Evolutionary conservation across 2,888 invertebrate species (phyloP), one percentile per base, ranked within the genome.

Genomic region (Lacanobia wlatinum): DNA sequence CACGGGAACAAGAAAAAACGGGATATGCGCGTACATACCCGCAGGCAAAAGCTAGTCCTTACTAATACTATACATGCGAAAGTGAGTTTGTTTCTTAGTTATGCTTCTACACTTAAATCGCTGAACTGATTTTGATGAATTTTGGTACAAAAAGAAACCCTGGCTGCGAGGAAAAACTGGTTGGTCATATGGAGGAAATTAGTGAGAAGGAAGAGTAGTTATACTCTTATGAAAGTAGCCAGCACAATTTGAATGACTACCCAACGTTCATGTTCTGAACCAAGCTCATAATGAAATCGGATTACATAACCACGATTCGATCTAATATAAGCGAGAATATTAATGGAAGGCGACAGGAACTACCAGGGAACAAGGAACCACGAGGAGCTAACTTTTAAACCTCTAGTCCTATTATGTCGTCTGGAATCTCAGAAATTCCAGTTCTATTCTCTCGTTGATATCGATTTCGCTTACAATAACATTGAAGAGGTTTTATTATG

Each of bases 391-490:
- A 66, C 40, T 66, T 66, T 53, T 23, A 34, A 72, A 66, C 65
- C 40, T 61, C 28, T 18, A 52, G 21, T 5, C 34, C 61, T 40
- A 53, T 76, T 77, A 66, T 61, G 28, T 58, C 46, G 72, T 72
- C 66, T 66, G 65, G 56, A 18, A 38, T 62, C 40, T n/a, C 12
- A 43, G 72, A 46, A 62, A 58, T 1, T 50, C 14, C 38, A 48
- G 43, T 59, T 48, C 48, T 28, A 55, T 55, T 60, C 23, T 38
- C 48, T 38, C 38, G 40, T 50, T 1, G 59, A 66, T 63, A 59
- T 72, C 58, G 63, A 74, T 55, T 61, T 21, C 60, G 3, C 18
- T 23, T 46, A 28, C 67, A 52, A 67, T 77, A 52, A 77, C 67
- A 56, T 59, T 9, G 14, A 43, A 66, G 40, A 23, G 40, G 38